Conservation (phyloP, 1,140 invertebrate species). For the Neelides sp. region DNA sequence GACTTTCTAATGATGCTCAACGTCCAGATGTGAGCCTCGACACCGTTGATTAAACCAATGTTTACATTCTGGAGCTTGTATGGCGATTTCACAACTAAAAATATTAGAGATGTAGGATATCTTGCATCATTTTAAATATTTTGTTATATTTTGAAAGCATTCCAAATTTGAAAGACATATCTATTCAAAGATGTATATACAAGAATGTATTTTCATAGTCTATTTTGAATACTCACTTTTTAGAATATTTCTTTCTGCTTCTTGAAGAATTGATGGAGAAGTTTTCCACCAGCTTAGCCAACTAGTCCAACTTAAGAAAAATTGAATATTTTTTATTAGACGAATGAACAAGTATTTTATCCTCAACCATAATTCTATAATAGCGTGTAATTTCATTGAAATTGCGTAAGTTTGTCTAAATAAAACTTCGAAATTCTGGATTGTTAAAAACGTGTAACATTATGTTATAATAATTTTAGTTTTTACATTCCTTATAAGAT, state of each 20-base stretch:
- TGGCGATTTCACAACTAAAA: conserved; percentile 49
- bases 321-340: no score
- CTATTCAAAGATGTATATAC: not conserved
- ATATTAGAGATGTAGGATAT: not conserved
- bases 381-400: no score
- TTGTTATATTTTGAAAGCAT: conserved; percentile 1
- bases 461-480: no score
- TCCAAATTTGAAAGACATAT: not conserved
- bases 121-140: not conserved
- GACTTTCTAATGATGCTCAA: conserved; percentile 65
- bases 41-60: conserved; percentile 61
- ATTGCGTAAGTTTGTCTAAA: no score
- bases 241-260: not conserved
- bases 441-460: no score
- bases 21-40: conserved; percentile 54
- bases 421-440: no score
- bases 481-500: no score
- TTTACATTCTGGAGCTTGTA: conserved; percentile 70
- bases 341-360: no score
- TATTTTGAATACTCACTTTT: not conserved
- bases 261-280: not conserved
- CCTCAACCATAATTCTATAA: no score
- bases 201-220: not conserved
- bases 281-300: not conserved
- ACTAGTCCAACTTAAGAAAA: no score